A percentile compares a stretch with the other conserved stretches of the same genome.
These are phyloP conservation scores for Cordilura impudica DNA, from an alignment of 2,888 invertebrate genomes.

Conservation along the genomic window DNA sequence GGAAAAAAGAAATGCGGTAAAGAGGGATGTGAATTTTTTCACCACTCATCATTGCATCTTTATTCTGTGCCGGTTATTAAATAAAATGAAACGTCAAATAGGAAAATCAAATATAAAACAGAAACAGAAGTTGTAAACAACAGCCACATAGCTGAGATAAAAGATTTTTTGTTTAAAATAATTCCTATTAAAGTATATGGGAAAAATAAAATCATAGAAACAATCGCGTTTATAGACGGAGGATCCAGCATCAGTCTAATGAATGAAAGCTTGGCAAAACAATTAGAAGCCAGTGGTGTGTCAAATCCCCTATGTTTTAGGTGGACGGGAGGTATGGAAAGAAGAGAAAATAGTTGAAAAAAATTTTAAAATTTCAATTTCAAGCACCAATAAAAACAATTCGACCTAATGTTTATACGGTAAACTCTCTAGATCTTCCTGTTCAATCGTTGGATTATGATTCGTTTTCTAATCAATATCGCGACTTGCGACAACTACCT, in stretches of 20 bases:
- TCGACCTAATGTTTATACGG: conserved; percentile 31
- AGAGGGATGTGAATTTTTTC: too few species aligned
- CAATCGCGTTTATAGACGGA: too few species aligned
- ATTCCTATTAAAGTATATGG: too few species aligned
- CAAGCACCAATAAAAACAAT: conserved; percentile 18
- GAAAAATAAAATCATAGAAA: too few species aligned
- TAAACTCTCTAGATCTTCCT: neutral
- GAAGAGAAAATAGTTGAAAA: conserved; percentile 13
- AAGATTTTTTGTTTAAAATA: too few species aligned
- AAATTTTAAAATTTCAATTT: conserved; percentile 13
- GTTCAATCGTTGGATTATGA: conserved; percentile 25
- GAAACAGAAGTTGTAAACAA: too few species aligned
- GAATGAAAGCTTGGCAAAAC: neutral
- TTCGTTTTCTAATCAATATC: neutral
- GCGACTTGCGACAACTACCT: conserved; percentile 32
- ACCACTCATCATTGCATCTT: too few species aligned
- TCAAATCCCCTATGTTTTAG: conserved; percentile 6
- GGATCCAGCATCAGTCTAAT: conserved; percentile 7
- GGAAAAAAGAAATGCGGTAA: too few species aligned
- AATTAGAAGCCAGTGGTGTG: neutral
- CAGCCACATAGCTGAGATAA: too few species aligned
- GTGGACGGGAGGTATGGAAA: conserved; percentile 28
- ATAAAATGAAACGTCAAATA: too few species aligned
- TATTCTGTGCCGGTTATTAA: too few species aligned
- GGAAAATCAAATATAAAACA: too few species aligned